Base-by-base conservation (phyloP, 2,888 invertebrate genomes). In the Oligia latruncula region DNA sequence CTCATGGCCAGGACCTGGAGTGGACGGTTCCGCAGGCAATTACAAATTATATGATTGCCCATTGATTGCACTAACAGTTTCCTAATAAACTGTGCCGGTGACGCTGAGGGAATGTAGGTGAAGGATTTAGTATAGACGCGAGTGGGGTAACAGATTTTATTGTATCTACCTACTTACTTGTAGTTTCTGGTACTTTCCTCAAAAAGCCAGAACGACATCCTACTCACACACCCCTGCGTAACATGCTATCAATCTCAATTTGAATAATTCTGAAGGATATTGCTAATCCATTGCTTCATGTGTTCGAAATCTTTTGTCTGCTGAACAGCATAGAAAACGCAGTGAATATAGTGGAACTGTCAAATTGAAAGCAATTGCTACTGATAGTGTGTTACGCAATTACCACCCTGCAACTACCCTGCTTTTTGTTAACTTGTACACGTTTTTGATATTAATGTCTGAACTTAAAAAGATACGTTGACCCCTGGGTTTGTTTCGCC, bases 1-100 rank as follows among this genome's bases (percentile, higher is more conserved):
- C 82, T 83, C 83, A 82, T 80, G 87, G 75, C 84, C 82, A 82
- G 92, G 92, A 89, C 90, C 90, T 91, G 95, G 94, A 96, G 96
- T 96, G 96, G 95, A 82, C 92, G 89, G 94, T 96, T 96, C 96
- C 96, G 95, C 92, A 88, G 90, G 85, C 95, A 96, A 96, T 96
- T 95, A 95, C 96, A 96, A 96, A 96, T 96, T 84, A 95, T 92
- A 91, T 95, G 94, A 96, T 95, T 96, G 95, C 87, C 91, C 95
- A 91, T 93, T 96, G 96, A 96, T 96, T 96, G 96, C 92, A 93
- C 95, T 87, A 95, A 94, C 93, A 88, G 93, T 93, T 96, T 96
- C 96, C 96, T 96, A 95, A 96, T 96, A 94, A 96, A 95, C 78
- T 67, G 89, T 74, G 80, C 76, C 86, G 78, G 88, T 92, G 91